phyloP scores from a whole-genome alignment of 1,140 invertebrate species.

The Campoletis sonorensis region DNA sequence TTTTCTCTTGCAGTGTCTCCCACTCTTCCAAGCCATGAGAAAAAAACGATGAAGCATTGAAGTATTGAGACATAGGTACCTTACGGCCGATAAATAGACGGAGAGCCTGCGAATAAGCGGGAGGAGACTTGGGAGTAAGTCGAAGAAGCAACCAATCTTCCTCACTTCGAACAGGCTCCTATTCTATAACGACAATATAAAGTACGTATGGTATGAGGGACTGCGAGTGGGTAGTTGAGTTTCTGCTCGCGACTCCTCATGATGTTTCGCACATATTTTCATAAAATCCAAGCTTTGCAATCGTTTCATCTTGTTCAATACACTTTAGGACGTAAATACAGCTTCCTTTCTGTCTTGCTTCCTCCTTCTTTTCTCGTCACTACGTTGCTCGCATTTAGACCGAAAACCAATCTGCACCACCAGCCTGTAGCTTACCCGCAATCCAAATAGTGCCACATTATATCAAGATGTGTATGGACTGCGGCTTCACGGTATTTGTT shows the following conservation, averaged over 20 bases:
- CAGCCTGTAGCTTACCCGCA: constrained; percentile 4
- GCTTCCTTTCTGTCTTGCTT: constrained; percentile 37
- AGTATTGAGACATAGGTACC: constrained; percentile 70
- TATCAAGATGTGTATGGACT: constrained; percentile 19
- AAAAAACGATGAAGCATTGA: constrained; percentile 41
- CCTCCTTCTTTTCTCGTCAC: constrained; percentile 51
- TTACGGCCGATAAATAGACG: constrained; percentile 65
- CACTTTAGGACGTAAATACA: background rate
- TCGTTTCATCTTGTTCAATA: constrained; percentile 37
- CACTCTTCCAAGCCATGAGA: background rate
- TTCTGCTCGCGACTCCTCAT: constrained; percentile 46
- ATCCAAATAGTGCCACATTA: constrained; percentile 28
- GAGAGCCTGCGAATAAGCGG: constrained; percentile 21
- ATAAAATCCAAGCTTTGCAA: constrained; percentile 9
- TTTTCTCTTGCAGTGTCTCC: constrained; percentile 27
- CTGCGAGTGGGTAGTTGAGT: constrained; percentile 28
- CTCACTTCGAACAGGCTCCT: constrained; percentile 27
- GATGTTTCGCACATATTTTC: background rate
- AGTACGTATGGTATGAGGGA: constrained; percentile 19
- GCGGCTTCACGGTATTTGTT: constrained; percentile 61
- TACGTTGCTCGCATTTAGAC: constrained; percentile 48
- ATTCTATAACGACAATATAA: constrained; percentile 62
- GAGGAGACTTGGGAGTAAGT: background rate
- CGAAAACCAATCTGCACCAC: constrained; percentile 44
- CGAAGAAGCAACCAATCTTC: constrained; percentile 68